A percentile compares a stretch with the other conserved stretches of the same genome.
Conservation (phyloP, 2,888 invertebrate genomes). For the Drosophila sordidapex region DNA sequence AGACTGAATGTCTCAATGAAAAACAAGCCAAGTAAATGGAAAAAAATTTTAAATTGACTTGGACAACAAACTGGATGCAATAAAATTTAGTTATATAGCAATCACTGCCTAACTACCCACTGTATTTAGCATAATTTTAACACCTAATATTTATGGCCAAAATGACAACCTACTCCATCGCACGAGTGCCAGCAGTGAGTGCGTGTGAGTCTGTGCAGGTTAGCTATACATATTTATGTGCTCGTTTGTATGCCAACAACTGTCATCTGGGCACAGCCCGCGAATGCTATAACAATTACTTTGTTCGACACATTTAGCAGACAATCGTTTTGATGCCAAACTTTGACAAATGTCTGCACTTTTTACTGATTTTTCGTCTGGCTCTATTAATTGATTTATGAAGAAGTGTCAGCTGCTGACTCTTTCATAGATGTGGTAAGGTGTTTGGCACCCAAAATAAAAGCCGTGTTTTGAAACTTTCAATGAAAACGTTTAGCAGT, state of each 20-base stretch:
- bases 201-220: constrained; percentile 15
- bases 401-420: constrained; percentile 17
- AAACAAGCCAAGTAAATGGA: constrained; percentile 29
- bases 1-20: constrained; percentile 46
- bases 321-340: constrained; percentile 48
- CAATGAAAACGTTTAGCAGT: constrained; percentile 48
- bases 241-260: constrained; percentile 65
- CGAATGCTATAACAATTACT: constrained; percentile 53
- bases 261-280: constrained; percentile 59
- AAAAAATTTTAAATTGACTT: constrained; percentile 18
- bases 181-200: constrained; percentile 32
- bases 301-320: constrained; percentile 49
- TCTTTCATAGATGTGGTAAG: not conserved
- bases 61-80: constrained; percentile 46
- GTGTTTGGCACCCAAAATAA: constrained; percentile 22
- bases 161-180: constrained; percentile 56
- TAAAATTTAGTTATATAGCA: constrained; percentile 48
- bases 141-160: constrained; percentile 65
- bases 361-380: constrained; percentile 3
- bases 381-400: constrained; percentile 28
- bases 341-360: constrained; percentile 36
- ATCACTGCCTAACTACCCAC: constrained; percentile 58
- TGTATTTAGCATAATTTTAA: constrained; percentile 67
- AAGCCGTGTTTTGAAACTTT: constrained; percentile 23
- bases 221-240: constrained; percentile 58